Conservation (phyloP, 1,140 invertebrate species). For the Bombus polaris region DNA sequence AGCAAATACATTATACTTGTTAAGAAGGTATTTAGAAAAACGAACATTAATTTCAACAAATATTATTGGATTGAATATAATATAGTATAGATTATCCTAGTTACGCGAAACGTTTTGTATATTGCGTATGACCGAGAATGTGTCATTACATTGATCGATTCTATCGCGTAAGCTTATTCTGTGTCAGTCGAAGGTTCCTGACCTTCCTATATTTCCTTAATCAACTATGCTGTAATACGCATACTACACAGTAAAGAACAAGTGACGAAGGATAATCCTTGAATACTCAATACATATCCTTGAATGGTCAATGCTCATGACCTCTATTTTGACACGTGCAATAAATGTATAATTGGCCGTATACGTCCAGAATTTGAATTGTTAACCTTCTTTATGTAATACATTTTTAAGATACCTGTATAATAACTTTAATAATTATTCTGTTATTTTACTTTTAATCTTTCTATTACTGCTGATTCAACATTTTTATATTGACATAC, state of each 20-base stretch:
- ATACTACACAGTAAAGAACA: neutral
- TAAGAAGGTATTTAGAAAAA: neutral
- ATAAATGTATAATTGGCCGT: neutral
- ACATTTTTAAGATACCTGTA: too few species aligned
- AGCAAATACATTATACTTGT: neutral
- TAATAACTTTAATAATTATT: too few species aligned
- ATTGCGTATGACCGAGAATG: neutral
- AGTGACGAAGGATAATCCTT: neutral
- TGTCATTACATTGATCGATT: neutral
- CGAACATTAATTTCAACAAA: too few species aligned
- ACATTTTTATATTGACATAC: too few species aligned
- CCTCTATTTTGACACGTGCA: slow-evolving; percentile 8
- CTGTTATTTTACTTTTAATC: too few species aligned
- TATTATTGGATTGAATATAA: too few species aligned
- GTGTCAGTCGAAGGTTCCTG: neutral
- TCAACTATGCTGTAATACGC: neutral
- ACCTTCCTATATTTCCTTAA: neutral
- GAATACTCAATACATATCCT: neutral
- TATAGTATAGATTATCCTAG: too few species aligned
- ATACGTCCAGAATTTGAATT: neutral
- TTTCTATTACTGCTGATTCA: too few species aligned
- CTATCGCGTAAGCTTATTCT: neutral
- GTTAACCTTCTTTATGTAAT: neutral
- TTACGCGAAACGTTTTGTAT: too few species aligned
- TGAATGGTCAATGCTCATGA: neutral